phyloP scores from a whole-genome alignment of 2,888 invertebrate genomes.

The Cacoxenus indagator region DNA sequence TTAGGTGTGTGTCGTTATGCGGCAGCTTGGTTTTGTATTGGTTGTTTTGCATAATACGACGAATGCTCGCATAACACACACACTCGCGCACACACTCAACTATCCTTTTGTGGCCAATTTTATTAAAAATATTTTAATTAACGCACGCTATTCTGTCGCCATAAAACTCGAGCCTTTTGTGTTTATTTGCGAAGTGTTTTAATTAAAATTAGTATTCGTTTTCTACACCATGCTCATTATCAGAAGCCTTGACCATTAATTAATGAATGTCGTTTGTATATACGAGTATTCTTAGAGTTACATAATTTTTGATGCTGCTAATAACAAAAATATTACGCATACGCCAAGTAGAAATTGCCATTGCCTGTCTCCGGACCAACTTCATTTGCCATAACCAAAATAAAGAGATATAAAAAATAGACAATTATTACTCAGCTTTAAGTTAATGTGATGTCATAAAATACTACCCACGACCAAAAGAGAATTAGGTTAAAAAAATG shows the following conservation, averaged over 20 bases:
- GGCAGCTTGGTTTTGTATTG: neutral
- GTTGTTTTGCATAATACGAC: neutral
- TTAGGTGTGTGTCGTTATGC: neutral
- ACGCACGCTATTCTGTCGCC: neutral
- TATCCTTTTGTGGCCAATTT: slow-evolving; percentile 9
- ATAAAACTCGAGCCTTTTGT: neutral
- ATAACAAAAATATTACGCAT: slow-evolving; percentile 36
- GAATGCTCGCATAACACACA: neutral
- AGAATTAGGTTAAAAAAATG: neutral
- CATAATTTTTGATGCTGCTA: neutral
- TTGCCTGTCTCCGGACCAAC: no score
- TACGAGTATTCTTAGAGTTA: neutral
- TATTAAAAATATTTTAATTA: slow-evolving; percentile 1
- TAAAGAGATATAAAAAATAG: slow-evolving; percentile 26
- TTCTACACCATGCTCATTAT: neutral
- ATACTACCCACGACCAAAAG: neutral
- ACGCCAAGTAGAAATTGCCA: slow-evolving; percentile 34
- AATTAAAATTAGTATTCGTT: neutral
- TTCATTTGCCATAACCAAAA: slow-evolving; percentile 33
- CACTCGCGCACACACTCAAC: neutral
- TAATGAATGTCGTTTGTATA: neutral
- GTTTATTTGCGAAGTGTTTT: neutral
- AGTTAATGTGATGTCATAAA: slow-evolving; percentile 4
- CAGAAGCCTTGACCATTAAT: neutral
- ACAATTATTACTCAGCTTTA: slow-evolving; percentile 33